phyloP scores from a whole-genome alignment of 2,888 invertebrate genomes.

The Xylophagus ater region DNA sequence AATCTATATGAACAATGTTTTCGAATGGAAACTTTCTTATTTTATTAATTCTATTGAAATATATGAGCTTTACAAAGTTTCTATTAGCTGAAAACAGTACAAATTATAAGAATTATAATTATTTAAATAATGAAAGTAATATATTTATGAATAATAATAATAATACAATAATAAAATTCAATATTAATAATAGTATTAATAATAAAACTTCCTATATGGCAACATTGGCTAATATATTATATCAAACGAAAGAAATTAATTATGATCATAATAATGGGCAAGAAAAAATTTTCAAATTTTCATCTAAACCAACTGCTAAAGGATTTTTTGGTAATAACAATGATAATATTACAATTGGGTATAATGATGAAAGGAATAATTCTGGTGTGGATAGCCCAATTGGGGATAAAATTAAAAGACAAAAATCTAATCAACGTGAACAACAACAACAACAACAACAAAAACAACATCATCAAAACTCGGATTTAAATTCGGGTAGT shows the following conservation, averaged over 20 bases:
- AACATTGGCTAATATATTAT: slow-evolving; percentile 1
- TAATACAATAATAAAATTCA: slow-evolving; percentile 2
- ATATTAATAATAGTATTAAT: neutral
- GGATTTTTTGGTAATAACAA: too few relatives aligned
- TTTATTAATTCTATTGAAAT: slow-evolving; percentile 23
- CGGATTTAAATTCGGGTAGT: slow-evolving; percentile 13
- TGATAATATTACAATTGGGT: neutral
- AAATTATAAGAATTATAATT: slow-evolving; percentile 17
- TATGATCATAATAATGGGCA: too few relatives aligned
- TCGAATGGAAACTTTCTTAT: slow-evolving; percentile 24
- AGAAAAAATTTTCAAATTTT: too few relatives aligned
- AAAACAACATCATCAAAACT: slow-evolving; percentile 12
- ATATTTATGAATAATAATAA: slow-evolving; percentile 2
- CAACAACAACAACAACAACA: neutral
- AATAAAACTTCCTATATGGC: slow-evolving; percentile 9
- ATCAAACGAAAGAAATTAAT: neutral
- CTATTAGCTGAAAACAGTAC: slow-evolving; percentile 21
- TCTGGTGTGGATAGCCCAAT: neutral
- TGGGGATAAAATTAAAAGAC: neutral
- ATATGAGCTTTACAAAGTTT: slow-evolving; percentile 20
- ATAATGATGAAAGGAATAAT: neutral
- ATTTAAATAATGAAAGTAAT: slow-evolving; percentile 9
- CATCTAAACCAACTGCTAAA: too few relatives aligned
- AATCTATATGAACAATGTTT: slow-evolving; percentile 26
- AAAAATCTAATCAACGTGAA: slow-evolving; percentile 2